Evolutionary conservation across 2,113 vertebrate genomes (phyloP).

Genomic region (Siphamia tubifer): DNA sequence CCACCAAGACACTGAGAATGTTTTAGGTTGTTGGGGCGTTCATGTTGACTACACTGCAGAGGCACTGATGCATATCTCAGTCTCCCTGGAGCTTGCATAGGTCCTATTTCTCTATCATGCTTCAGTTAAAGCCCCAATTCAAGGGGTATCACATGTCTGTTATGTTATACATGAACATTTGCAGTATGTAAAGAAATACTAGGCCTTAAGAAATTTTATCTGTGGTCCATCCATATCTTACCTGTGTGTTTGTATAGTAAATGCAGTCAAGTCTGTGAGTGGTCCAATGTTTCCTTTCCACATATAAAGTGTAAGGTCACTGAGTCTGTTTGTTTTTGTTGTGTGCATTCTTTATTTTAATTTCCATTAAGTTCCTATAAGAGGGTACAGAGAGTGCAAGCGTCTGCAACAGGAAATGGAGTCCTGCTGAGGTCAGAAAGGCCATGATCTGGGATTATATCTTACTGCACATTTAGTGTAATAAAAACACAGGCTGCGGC

Average conservation of each 20-base stretch:
- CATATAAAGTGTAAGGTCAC: background rate
- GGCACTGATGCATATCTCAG: constrained; percentile 60
- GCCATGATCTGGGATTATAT: constrained; percentile 45
- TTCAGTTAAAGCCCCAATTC: background rate
- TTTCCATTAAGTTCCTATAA: constrained; percentile 6
- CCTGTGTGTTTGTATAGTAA: background rate
- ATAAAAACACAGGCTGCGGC: background rate
- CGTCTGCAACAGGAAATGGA: constrained; percentile 60
- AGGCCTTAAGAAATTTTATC: background rate
- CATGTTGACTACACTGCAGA: constrained; percentile 73
- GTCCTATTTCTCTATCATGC: constrained; percentile 29
- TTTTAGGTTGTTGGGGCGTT: constrained; percentile 67
- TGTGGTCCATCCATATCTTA: background rate
- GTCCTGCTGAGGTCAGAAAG: constrained; percentile 43
- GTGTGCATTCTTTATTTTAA: background rate
- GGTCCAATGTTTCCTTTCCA: background rate
- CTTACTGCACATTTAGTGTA: constrained; percentile 29
- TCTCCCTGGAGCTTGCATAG: constrained; percentile 40
- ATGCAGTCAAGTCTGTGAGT: background rate
- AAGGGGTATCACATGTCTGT: background rate
- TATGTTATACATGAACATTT: background rate
- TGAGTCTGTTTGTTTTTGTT: background rate
- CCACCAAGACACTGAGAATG: constrained; percentile 62
- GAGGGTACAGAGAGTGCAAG: constrained; percentile 9
- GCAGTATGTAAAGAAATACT: background rate